Base-by-base conservation (phyloP, 1,140 invertebrate genomes). In the Penaeus chinensis region DNA sequence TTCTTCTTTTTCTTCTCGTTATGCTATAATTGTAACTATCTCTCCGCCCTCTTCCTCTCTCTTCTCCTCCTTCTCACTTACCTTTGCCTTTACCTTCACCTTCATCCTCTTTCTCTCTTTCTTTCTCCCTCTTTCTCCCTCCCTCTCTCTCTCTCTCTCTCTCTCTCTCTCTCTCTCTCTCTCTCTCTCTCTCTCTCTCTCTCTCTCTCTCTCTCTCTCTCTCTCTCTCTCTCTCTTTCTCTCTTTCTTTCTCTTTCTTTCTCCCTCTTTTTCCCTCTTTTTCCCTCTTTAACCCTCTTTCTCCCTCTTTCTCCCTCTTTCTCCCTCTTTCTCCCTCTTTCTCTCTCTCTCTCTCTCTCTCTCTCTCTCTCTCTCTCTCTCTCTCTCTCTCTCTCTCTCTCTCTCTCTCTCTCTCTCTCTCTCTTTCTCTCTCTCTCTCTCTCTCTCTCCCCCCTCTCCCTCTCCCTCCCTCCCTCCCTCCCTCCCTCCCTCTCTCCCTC, bases 271-370 rank as follows among this genome's bases (percentile, higher is more conserved):
- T 54, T 19, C 37, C 42, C 37, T 78, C 76, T 78, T 37, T 78
- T 60, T 47, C 76, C 42, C 76, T 78, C 76, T 78, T 37, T 47
- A n/a, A 47, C 76, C 42, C 76, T 78, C 76, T 78, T 60, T 78
- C 76, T 78, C 76, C 42, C 76, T 78, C 76, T 78, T 37, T 78
- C 76, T 42, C 18, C 24, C 77, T 54, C 77, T 79, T 37, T 42
- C 77, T 27, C 76, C 42, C 37, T 27, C 76, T 27, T 42, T 42
- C 76, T 42, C 37, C 42, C 76, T 27, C 76, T 13, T 22, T 32
- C 71, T 22, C 19, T 13, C 20, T 16, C 20, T 13, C 11, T 16
- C 20, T 24, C 20, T 76, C 20, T n/a, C n/a, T n/a, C n/a, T n/a
- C n/a, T n/a, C n/a, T n/a, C n/a, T n/a, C n/a, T n/a, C n/a, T n/a